These are phyloP conservation scores for Crotalus horridus DNA, from an alignment of 2,113 vertebrate species.

Conservation along the genomic window DNA sequence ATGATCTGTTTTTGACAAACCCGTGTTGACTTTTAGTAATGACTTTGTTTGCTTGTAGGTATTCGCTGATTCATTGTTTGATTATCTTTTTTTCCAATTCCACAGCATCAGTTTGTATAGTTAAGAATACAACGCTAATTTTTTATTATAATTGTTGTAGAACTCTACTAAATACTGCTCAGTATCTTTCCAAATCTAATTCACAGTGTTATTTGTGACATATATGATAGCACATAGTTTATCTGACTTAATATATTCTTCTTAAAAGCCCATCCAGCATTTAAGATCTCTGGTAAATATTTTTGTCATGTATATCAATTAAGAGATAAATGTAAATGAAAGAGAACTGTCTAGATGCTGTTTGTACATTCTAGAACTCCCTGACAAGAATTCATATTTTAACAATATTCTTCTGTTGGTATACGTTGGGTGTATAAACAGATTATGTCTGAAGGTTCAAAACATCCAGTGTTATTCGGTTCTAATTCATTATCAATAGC, in stretches of 20 bases:
- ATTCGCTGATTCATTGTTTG: no score
- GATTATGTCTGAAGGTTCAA: background rate
- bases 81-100: background rate
- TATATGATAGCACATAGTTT: background rate
- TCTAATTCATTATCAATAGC: background rate
- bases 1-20: no score
- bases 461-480: background rate
- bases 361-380: background rate
- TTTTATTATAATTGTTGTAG: background rate
- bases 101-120: background rate
- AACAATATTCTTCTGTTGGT: background rate
- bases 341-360: background rate
- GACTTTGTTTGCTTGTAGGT: no score
- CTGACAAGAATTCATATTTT: background rate
- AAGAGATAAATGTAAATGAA: background rate
- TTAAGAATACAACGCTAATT: background rate
- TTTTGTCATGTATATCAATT: background rate
- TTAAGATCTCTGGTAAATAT: background rate
- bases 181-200: background rate
- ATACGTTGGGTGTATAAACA: background rate
- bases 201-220: background rate
- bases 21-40: no score
- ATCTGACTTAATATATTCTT: background rate
- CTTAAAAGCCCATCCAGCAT: background rate
- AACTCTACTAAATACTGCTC: background rate